Evolutionary conservation across 2,113 vertebrate genomes (phyloP).

Genomic region (Ploceus nigricollis): DNA sequence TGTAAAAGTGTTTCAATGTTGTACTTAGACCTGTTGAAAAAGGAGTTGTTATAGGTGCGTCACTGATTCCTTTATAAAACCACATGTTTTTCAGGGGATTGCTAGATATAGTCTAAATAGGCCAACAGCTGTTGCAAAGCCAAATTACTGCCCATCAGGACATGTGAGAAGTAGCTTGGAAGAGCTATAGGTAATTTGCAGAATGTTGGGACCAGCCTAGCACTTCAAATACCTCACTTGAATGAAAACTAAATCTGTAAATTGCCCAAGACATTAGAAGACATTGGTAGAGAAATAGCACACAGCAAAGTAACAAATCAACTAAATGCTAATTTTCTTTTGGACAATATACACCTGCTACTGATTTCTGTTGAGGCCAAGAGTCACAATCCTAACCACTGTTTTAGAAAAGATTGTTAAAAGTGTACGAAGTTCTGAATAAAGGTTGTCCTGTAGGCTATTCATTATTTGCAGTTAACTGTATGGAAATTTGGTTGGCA

Average conservation of each 20-base stretch:
- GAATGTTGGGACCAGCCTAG: not conserved
- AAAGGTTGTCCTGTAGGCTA: not conserved
- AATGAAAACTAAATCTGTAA: slow-evolving; percentile 23
- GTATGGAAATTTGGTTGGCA: not conserved
- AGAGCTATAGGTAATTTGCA: not conserved
- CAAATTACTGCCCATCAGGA: not conserved
- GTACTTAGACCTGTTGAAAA: not conserved
- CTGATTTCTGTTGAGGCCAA: not conserved
- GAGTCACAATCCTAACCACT: not conserved
- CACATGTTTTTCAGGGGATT: not conserved
- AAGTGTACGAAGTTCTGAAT: not conserved
- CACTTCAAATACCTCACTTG: not conserved
- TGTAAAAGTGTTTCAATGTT: not conserved
- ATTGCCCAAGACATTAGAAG: not conserved
- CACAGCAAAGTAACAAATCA: not conserved
- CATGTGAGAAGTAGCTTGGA: slow-evolving; percentile 15
- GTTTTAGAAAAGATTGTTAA: not conserved
- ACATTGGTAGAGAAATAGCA: not conserved
- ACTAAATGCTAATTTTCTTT: not conserved
- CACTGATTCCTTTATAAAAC: not conserved
- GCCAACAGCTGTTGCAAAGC: not conserved
- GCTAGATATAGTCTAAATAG: not conserved
- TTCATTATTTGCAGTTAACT: not conserved
- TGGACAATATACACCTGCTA: not conserved
- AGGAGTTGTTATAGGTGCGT: not conserved